These are phyloP conservation scores for Lophochroa leadbeateri DNA, from an alignment of 2,113 vertebrate genomes.

Conservation along the genomic window DNA sequence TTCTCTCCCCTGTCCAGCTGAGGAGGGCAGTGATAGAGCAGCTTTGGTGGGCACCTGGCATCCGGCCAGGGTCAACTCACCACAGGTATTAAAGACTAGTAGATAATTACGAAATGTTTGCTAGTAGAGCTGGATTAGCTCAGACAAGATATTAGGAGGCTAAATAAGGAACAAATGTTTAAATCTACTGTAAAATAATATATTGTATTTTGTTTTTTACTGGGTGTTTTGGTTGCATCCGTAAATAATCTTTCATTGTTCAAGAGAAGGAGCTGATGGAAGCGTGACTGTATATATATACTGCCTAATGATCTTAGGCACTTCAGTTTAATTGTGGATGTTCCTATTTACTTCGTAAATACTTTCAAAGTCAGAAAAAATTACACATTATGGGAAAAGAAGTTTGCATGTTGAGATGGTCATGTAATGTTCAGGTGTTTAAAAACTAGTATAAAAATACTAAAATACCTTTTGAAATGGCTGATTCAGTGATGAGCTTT, in stretches of 20 bases:
- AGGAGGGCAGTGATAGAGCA: not conserved
- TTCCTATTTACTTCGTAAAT: not conserved
- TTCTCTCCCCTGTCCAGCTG: not conserved
- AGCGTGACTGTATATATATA: not conserved
- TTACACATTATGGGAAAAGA: not conserved
- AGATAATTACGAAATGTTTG: not conserved
- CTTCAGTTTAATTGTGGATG: not conserved
- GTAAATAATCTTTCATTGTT: constrained; percentile 11
- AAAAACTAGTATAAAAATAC: not conserved
- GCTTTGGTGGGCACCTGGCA: not conserved
- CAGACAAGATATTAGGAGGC: not conserved
- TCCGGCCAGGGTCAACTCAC: not conserved
- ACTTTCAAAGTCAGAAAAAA: not conserved
- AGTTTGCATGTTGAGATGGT: not conserved
- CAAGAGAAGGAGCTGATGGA: not conserved
- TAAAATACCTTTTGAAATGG: not conserved
- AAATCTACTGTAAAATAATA: not conserved
- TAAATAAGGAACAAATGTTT: not conserved
- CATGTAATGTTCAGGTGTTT: not conserved
- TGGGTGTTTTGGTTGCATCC: not conserved
- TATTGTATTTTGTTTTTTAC: not conserved
- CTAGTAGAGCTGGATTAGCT: not conserved
- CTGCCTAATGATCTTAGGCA: not conserved
- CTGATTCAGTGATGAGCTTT: not conserved
- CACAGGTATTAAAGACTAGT: not conserved